Percentiles rank a stretch among this genome's conserved stretches.
These are phyloP conservation scores for Operophtera brumata DNA, from an alignment of 2,888 invertebrate genomes.

Conservation along the genomic window DNA sequence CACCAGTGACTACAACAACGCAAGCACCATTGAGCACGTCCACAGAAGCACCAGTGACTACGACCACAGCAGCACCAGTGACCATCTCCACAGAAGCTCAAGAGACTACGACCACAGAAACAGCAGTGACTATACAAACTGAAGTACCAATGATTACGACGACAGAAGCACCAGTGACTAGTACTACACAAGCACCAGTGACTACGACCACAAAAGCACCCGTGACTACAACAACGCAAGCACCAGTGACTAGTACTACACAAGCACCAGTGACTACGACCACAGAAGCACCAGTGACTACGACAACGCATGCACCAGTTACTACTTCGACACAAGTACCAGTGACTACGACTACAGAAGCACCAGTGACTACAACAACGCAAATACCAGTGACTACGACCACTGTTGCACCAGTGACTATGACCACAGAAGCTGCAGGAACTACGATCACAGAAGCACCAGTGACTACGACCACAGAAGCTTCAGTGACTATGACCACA, in stretches of 20 bases:
- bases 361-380: not conserved
- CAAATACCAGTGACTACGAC: not conserved
- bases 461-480: not conserved
- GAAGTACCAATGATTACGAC: not conserved
- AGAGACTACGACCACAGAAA: not conserved
- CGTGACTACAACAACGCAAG: conserved; percentile 5
- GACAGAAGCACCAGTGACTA: not conserved
- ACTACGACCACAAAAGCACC: conserved; percentile 1
- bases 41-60: not conserved
- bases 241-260: not conserved
- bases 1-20: not conserved
- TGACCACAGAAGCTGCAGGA: not conserved
- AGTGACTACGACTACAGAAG: not conserved
- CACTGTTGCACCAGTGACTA: not conserved
- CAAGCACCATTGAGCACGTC: not conserved
- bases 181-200: too few relatives aligned
- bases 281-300: not conserved
- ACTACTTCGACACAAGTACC: not conserved
- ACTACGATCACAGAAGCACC: not conserved
- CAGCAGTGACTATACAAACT: not conserved
- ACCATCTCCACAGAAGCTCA: not conserved
- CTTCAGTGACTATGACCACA: not conserved
- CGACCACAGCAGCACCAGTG: too few relatives aligned
- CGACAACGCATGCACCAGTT: not conserved
- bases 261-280: not conserved